phyloP scores from a whole-genome alignment of 1,140 invertebrate genomes.

The Asobara japonica region DNA sequence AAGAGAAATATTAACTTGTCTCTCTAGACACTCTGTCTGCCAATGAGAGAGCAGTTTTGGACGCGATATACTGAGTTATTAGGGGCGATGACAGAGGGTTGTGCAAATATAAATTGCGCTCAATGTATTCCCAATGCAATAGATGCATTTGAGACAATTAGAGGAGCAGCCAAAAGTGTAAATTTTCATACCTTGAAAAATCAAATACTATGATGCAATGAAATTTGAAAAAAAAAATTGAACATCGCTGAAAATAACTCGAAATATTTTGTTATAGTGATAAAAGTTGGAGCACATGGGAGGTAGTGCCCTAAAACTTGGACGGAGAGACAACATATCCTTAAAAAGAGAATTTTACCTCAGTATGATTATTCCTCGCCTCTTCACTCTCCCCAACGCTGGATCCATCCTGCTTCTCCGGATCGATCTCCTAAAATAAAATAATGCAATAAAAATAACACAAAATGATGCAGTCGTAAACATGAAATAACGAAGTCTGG shows the following conservation, averaged over 20 bases:
- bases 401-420: constrained; percentile 68
- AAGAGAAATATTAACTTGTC: background rate
- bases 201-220: no score
- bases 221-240: no score
- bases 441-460: constrained; percentile 19
- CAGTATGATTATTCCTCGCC: constrained; percentile 68
- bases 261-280: no score
- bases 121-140: constrained; percentile 5
- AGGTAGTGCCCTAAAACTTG: no score
- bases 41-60: constrained; percentile 24
- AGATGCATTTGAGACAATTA: constrained; percentile 2
- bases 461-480: background rate
- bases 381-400: constrained; percentile 67
- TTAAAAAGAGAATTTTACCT: constrained; percentile 58
- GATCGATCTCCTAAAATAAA: constrained; percentile 70
- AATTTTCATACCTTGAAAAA: no score
- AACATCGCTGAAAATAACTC: no score
- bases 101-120: background rate
- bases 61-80: constrained; percentile 28
- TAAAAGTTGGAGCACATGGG: no score
- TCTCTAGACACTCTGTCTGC: constrained; percentile 38
- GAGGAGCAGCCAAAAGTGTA: background rate
- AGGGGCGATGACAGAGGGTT: constrained; percentile 4
- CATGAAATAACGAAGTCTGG: constrained; percentile 1
- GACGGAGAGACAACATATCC: no score